These are phyloP conservation scores for Carapus acus DNA, from an alignment of 2,797 vertebrate species.

Conservation along the genomic window DNA sequence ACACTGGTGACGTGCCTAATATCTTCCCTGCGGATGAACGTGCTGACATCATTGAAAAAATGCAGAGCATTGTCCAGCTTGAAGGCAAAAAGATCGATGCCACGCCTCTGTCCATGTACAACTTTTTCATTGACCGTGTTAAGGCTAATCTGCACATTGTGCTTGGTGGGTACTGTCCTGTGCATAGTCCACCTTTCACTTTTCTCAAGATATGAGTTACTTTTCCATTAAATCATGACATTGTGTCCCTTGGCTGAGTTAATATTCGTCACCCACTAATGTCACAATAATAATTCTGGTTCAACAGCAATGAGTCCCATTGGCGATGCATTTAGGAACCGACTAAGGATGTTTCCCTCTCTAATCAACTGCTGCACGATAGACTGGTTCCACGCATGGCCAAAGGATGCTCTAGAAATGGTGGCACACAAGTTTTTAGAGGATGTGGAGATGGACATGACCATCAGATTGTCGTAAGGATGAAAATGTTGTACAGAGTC, in stretches of 20 bases:
- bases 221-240: too few relatives aligned
- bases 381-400: constrained; percentile 95
- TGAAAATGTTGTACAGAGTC: not conserved
- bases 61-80: constrained; percentile 76
- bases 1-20: constrained; percentile 88
- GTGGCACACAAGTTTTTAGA: constrained; percentile 91
- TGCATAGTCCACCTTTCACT: too few relatives aligned
- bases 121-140: constrained; percentile 85
- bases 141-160: constrained; percentile 90
- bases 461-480: constrained; percentile 76
- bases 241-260: too few relatives aligned
- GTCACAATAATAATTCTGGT: too few relatives aligned
- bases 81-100: constrained; percentile 81
- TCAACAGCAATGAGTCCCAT: constrained; percentile 89
- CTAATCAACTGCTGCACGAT: constrained; percentile 96
- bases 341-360: constrained; percentile 91
- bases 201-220: too few relatives aligned
- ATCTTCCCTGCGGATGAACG: constrained; percentile 88
- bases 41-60: constrained; percentile 86
- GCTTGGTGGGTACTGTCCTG: constrained; percentile 71
- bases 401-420: constrained; percentile 89
- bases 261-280: too few relatives aligned
- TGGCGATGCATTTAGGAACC: constrained; percentile 88
- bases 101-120: constrained; percentile 88
- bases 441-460: constrained; percentile 82